These are phyloP conservation scores for Forbesichthys papilliferus DNA, from an alignment of 2,113 vertebrate genomes.

Conservation along the genomic window DNA sequence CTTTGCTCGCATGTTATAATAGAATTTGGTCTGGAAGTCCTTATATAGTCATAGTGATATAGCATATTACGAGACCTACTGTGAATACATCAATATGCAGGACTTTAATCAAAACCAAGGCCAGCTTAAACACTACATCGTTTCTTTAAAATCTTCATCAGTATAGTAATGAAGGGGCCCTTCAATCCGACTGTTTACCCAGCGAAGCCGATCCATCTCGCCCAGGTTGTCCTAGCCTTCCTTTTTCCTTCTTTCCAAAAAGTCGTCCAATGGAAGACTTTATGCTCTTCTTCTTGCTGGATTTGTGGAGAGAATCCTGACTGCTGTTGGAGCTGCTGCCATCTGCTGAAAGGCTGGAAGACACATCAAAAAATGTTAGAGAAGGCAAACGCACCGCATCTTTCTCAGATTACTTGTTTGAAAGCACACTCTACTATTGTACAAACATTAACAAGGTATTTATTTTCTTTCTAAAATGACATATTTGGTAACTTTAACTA, in stretches of 20 bases:
- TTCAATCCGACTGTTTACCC: conserved; percentile 68
- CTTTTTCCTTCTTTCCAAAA: conserved; percentile 93
- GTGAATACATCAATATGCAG: not conserved
- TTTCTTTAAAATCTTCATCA: not conserved
- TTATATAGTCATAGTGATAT: too few species aligned
- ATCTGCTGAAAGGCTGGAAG: conserved; percentile 78
- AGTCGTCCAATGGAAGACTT: conserved; percentile 92
- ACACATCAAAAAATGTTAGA: not conserved
- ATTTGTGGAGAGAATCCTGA: conserved; percentile 90
- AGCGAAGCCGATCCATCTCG: conserved; percentile 82
- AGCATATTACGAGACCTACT: too few species aligned
- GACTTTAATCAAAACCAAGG: not conserved
- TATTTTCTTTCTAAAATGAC: too few species aligned
- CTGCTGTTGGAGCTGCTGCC: conserved; percentile 82
- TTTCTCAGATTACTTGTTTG: too few species aligned
- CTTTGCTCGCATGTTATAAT: too few species aligned
- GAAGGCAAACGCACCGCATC: not conserved
- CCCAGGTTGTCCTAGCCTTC: conserved; percentile 83
- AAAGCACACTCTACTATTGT: too few species aligned
- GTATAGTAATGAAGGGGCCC: not conserved
- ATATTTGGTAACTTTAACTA: too few species aligned
- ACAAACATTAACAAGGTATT: too few species aligned
- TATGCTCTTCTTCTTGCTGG: conserved; percentile 94
- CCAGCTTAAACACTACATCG: not conserved
- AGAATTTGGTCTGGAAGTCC: too few species aligned